Evolutionary conservation across 2,888 invertebrate genomes (phyloP), one percentile per base, ranked within the genome.

Genomic region (Calliscelio sp.): DNA sequence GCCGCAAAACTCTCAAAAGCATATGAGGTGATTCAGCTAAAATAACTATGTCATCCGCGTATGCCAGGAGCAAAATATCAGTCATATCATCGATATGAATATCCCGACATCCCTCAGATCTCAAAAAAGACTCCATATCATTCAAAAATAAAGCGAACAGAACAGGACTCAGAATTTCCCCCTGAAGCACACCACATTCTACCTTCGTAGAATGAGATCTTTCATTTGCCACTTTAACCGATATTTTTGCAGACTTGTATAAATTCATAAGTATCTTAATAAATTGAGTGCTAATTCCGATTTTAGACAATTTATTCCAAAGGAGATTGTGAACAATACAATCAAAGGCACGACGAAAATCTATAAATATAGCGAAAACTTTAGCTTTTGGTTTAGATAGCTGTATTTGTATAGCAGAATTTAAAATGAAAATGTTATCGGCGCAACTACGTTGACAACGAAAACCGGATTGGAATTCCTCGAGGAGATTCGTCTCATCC

Each of bases 21-120:
- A 38, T 38, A 38, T 38, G 38, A 7, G 38, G 38, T 38, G 70
- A 57, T 11, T 70, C 53, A 22, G 68, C 35, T 25, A 68, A 41
- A 11, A 66, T 18, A 16, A 35, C 49, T 22, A 70, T 10, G 18
- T 70, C 70, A 55, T 70, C 70, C 18, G 55, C 70, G 16, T 70
- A 70, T 10, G 28, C 25, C 18, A 71, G 41, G 16, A 25, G 7
- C 1, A 71, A n/a, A 6, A 73, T 57, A 20, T 71, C 71, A 1
- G 18, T 57, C 20, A 14, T 4, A 14, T 20, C 18, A 35, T 73
- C 24, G 11, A 73, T 61, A 25, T 16, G 38, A 7, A 73, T 18
- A 8, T 61, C 73, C 10, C 49, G 5, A 18, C 57, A 28, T 18
- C 25, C 41, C 20, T 61, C 49, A 2, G 53, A 32, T 55, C 28